Evolutionary conservation across 2,797 vertebrate species (phyloP), one percentile per base, ranked within the genome.

Genomic region (Mycteria americana): DNA sequence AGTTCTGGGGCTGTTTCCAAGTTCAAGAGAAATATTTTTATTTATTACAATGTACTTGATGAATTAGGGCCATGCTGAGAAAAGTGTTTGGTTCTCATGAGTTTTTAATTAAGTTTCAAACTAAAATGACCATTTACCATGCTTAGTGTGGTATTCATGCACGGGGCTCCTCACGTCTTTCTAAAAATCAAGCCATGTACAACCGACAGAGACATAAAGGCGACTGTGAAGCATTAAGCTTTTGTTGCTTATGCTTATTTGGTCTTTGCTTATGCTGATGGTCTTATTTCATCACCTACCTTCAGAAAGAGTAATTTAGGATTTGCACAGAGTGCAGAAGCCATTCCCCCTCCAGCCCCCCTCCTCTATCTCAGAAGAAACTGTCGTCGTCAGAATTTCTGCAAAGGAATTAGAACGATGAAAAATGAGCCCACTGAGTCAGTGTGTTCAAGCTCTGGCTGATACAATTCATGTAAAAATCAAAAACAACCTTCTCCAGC

Each of bases 201-300:
- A 43, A 27, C 33, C 1, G 6, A 19, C 5, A 22, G 68, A 35
- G 35, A 25, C 14, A 18, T 16, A 56, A 60, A 68, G 63, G 80
- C 1, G 3, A 51, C 48, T 0, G 0, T 13, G 41, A 53, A 75
- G 46, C 14, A 25, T 41, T 37, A 54, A 64, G 62, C 19, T 24
- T 56, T 62, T 80, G 51, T 39, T 27, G 11, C 45, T 74, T 60
- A 46, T 53, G 63, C 37, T 74, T 37, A 31, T 53, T 59, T 78
- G 25, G 35, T 33, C 50, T 48, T 46, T 51, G 37, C 43, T 51
- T 51, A 73, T 46, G 33, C 45, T 60, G 57, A 50, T 27, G 31
- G 63, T 30, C n/a, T 57, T 64, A 51, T 51, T 70, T 80, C 48
- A 70, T 65, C 46, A 50, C 33, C 17, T 70, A 51, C 59, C n/a